phyloP scores from a whole-genome alignment of 1,140 invertebrate genomes.

The Drosophila neocordata region DNA sequence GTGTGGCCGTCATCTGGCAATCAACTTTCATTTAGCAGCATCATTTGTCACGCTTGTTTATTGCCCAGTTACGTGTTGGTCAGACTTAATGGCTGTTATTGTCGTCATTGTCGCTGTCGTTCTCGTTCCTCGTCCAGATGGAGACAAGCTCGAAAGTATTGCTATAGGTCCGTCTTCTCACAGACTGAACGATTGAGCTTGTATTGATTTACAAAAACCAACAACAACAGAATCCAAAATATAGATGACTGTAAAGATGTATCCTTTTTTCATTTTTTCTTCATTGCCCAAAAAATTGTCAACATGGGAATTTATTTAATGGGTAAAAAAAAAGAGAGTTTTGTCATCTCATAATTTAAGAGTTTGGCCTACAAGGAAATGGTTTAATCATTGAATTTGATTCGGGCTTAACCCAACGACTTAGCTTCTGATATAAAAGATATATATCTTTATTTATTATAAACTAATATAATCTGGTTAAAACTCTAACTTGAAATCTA shows the following conservation, averaged over 20 bases:
- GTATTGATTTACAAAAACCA: conserved; percentile 39
- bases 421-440: too few relatives aligned
- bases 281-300: background rate
- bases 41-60: conserved; percentile 80
- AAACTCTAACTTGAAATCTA: too few relatives aligned
- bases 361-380: too few relatives aligned
- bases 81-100: conserved; percentile 77
- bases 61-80: conserved; percentile 77
- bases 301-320: conserved; percentile 3
- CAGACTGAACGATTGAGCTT: conserved; percentile 13
- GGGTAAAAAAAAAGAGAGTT: background rate
- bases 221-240: background rate
- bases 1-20: conserved; percentile 78
- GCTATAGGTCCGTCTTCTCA: conserved; percentile 5
- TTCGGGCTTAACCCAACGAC: too few relatives aligned
- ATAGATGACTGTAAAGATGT: background rate
- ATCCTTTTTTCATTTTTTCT: background rate
- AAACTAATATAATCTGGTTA: too few relatives aligned
- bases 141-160: background rate
- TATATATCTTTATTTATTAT: too few relatives aligned
- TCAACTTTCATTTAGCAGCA: conserved; percentile 81
- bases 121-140: background rate
- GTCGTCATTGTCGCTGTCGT: conserved; percentile 31
- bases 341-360: too few relatives aligned
- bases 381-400: too few relatives aligned